Evolutionary conservation across 2,797 vertebrate species (phyloP), one percentile per base, ranked within the genome.

Genomic region (Pachyuromys duprasi): DNA sequence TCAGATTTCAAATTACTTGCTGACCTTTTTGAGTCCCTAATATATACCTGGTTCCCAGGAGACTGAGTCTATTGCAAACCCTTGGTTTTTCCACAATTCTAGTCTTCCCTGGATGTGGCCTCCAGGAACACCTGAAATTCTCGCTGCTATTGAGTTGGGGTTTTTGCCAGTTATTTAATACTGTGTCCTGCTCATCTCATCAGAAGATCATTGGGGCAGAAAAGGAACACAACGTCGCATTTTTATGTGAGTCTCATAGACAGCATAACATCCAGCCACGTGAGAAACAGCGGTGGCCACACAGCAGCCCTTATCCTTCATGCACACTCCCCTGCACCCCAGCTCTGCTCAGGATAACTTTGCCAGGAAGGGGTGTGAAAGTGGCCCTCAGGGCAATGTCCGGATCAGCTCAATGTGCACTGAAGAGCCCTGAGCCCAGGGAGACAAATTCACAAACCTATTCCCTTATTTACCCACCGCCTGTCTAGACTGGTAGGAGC

Each of bases 1-100:
- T 49, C 86, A 18, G 88, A 55, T 89, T 92, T 93, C 70, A 95
- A 87, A 97, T 94, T 69, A 86, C 96, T 89, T 7, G 63, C 74
- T 74, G 90, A 95, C 93, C 76, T 92, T 42, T n/a, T 24, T 14
- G 39, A 90, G 67, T 70, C 86, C 53, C 74, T 86, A 33, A 22
- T 36, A 75, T 13, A 7, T 0, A 65, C 24, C 39, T 67, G 49
- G 42, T 5, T 90, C 88, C 87, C 79, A 39, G 74, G 90, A 87
- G 86, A 93, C 14, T 20, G 60, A 33, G 62, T 49, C 78, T 75
- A 86, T 76, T 31, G 42, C 42, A 62, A 89, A 55, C 18, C n/a
- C 42, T 60, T 24, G 65, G 72, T 26, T 88, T 26, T n/a, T 18
- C 76, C 13, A 15, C 6, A 62, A 3, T 9, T 11, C 36, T 65